These are phyloP conservation scores for Pipra filicauda DNA, from an alignment of 2,113 vertebrate species.

Conservation along the genomic window DNA sequence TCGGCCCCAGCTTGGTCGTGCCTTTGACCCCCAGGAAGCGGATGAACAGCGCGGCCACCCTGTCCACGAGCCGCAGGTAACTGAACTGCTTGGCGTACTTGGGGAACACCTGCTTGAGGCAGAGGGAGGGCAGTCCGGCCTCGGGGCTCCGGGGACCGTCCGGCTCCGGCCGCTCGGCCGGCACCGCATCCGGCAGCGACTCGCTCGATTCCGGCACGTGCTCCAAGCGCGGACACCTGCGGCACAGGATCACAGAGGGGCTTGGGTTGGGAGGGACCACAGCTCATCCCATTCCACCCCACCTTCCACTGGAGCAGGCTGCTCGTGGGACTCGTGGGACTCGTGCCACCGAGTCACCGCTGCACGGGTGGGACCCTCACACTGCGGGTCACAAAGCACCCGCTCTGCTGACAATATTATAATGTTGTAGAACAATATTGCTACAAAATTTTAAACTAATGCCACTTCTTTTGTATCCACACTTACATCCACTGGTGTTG, in stretches of 20 bases:
- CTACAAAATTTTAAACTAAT: background rate
- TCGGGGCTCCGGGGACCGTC: background rate
- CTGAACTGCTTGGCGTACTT: constrained; percentile 92
- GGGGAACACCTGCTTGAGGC: constrained; percentile 95
- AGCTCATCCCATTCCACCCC: background rate
- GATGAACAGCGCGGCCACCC: constrained; percentile 87
- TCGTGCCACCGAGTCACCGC: background rate
- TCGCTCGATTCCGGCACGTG: background rate
- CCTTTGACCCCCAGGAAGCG: constrained; percentile 94
- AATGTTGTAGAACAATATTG: background rate
- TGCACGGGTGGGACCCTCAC: background rate
- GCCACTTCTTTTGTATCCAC: background rate
- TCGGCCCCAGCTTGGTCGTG: constrained; percentile 89
- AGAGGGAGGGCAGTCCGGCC: constrained; percentile 79
- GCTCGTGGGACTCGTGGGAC: background rate
- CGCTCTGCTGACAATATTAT: background rate
- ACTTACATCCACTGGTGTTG: background rate
- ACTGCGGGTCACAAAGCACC: background rate
- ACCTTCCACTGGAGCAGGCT: rapidly evolving
- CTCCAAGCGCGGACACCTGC: constrained; percentile 62
- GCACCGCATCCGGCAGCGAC: constrained; percentile 39
- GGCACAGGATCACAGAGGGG: background rate
- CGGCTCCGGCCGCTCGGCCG: background rate
- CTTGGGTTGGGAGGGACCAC: background rate
- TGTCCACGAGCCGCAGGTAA: constrained; percentile 87